Percentiles rank a stretch among this genome's conserved stretches.
These are phyloP conservation scores for Eurois occulta DNA, from an alignment of 2,888 invertebrate genomes.

Conservation along the genomic window DNA sequence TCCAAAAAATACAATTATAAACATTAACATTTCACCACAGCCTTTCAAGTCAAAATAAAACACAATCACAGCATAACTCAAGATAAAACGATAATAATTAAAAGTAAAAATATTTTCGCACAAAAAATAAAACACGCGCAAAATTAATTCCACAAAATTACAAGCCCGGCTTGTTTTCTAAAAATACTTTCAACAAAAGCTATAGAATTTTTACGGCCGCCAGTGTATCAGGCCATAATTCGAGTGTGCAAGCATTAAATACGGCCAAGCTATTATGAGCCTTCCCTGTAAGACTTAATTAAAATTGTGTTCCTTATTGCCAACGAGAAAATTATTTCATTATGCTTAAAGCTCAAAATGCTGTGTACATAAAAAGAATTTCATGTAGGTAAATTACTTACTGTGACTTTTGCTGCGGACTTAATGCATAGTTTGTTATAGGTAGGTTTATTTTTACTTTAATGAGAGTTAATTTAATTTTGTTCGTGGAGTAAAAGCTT, in stretches of 20 bases:
- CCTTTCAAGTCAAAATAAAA: slow-evolving; percentile 34
- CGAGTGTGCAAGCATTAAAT: slow-evolving; percentile 75
- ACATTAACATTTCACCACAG: slow-evolving; percentile 12
- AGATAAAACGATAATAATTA: slow-evolving; percentile 45
- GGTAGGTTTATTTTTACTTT: slow-evolving; percentile 1
- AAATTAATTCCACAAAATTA: slow-evolving; percentile 47
- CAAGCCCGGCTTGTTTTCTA: slow-evolving; percentile 38
- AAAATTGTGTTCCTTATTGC: slow-evolving; percentile 75
- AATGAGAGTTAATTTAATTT: not conserved
- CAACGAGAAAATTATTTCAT: slow-evolving; percentile 70
- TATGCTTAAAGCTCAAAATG: slow-evolving; percentile 63
- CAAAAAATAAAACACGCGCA: slow-evolving; percentile 34
- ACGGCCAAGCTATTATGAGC: slow-evolving; percentile 74
- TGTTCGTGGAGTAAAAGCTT: not conserved
- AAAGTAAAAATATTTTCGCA: slow-evolving; percentile 14
- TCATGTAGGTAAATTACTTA: slow-evolving; percentile 45
- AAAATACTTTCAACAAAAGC: slow-evolving; percentile 35
- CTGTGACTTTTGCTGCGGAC: slow-evolving; percentile 25
- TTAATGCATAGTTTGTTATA: slow-evolving; percentile 1
- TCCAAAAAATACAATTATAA: slow-evolving; percentile 20
- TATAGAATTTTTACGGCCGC: slow-evolving; percentile 55
- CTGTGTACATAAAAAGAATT: slow-evolving; percentile 59
- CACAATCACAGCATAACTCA: slow-evolving; percentile 19
- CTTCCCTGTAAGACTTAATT: slow-evolving; percentile 76
- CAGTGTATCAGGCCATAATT: slow-evolving; percentile 71